Evolutionary conservation across 2,888 invertebrate species (phyloP), one percentile per base, ranked within the genome.

Genomic region (Napeogenes inachia): DNA sequence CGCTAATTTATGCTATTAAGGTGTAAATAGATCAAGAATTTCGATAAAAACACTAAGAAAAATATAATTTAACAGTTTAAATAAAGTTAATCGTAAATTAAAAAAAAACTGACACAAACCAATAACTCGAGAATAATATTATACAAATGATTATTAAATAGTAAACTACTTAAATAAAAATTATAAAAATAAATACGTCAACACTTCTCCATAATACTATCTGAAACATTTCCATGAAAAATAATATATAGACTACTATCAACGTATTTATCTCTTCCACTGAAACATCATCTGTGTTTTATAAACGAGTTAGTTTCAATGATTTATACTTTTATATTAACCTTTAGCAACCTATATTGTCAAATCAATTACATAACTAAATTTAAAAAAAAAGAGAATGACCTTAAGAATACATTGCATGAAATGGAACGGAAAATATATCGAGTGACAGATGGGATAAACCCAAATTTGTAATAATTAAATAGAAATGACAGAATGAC

Each of bases 251-350:
- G 59, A 62, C 65, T 68, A 64, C 64, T 62, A 66, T 65, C 62
- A 66, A 67, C 64, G 64, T 54, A 66, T 68, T 71, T 67, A 71
- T 71, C 68, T 65, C 35, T 66, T 64, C 63, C 64, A 53, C 56
- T 61, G 57, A 64, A 50, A 21, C 30, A 50, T 10, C 10, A 38
- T 47, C 13, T 46, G 21, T 47, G 1, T 50, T 50, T 30, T 30
- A 30, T 5, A 30, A 10, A 30, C 50, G 3, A 50, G 3, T 3
- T 50, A 5, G 10, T 50, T 30, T 50, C 10, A 8, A 30, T 21
- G 0, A 47, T 47, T 42, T 10, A 10, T 0, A 10, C 10, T 42
- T 10, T 42, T 10, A 2, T 10, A 42, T 3, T 10, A 42, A 10
- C 3, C 10, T 42, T 42, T 42, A 35, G 4, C 35, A 6, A 5